phyloP scores from a whole-genome alignment of 2,797 vertebrate genomes.

The Margarornis squamiger region DNA sequence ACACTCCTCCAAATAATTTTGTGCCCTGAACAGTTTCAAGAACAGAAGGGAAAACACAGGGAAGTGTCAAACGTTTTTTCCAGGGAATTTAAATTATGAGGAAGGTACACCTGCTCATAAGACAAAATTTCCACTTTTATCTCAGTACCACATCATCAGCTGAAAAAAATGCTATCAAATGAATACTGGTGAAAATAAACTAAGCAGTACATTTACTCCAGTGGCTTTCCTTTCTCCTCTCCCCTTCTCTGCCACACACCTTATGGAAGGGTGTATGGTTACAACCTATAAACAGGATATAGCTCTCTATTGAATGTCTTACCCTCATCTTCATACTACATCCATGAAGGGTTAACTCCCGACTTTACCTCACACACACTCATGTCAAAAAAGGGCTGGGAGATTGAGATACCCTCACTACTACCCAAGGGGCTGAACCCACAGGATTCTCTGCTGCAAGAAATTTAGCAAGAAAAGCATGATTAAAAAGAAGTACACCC shows the following conservation, averaged over 20 bases:
- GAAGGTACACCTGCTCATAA: background rate
- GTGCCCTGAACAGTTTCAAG: background rate
- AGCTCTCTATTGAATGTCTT: background rate
- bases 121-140: background rate
- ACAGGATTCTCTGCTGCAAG: background rate
- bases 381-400: background rate
- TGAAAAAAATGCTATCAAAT: background rate
- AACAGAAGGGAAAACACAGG: background rate
- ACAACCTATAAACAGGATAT: background rate
- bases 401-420: background rate
- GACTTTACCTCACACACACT: background rate
- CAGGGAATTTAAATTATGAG: background rate
- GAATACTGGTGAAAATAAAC: background rate
- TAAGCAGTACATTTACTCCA: background rate
- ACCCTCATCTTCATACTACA: background rate
- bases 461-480: background rate
- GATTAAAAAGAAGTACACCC: background rate
- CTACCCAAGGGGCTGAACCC: accelerated
- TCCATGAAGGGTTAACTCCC: background rate
- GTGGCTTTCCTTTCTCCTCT: background rate
- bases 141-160: background rate
- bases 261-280: background rate
- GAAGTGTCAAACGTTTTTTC: background rate
- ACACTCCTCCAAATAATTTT: background rate
- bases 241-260: background rate